Evolutionary conservation across 1,140 invertebrate species (phyloP).

Genomic region (Euwallacea fornicatus): DNA sequence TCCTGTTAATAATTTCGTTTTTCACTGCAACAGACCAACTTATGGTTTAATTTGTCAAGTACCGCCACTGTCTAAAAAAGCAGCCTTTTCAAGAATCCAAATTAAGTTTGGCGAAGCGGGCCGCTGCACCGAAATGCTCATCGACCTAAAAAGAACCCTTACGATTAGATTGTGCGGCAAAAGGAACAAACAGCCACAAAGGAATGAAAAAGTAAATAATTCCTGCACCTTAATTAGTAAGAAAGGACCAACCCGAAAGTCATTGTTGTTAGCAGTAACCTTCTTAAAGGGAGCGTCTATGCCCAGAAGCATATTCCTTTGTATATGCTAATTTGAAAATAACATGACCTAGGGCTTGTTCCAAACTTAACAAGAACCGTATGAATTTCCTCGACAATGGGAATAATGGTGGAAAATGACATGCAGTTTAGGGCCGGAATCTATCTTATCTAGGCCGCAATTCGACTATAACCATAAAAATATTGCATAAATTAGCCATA

Average conservation of each 20-base stretch:
- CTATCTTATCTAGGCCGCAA: constrained; percentile 25
- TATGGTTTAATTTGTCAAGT: neutral
- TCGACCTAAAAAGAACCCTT: constrained; percentile 23
- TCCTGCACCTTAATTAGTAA: constrained; percentile 15
- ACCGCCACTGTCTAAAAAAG: constrained; percentile 7
- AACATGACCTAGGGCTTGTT: neutral
- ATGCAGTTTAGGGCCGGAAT: neutral
- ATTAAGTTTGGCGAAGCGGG: constrained; percentile 11
- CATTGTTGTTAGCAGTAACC: neutral
- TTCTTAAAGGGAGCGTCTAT: neutral
- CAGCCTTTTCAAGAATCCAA: constrained; percentile 6
- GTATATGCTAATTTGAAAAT: neutral
- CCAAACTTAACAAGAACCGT: neutral
- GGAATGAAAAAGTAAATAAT: constrained; percentile 20
- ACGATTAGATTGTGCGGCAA: constrained; percentile 18
- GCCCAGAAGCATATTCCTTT: neutral
- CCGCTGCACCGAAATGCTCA: constrained; percentile 15
- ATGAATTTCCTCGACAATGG: neutral
- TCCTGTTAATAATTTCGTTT: too few relatives aligned
- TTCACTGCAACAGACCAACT: too few relatives aligned
- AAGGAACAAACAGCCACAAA: constrained; percentile 12
- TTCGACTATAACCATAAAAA: constrained; percentile 15
- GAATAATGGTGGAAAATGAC: neutral
- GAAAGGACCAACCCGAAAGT: constrained; percentile 1
- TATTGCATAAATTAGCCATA: constrained; percentile 34